Base-by-base conservation (phyloP, 2,888 invertebrate genomes). In the Meteorus cinctellus region DNA sequence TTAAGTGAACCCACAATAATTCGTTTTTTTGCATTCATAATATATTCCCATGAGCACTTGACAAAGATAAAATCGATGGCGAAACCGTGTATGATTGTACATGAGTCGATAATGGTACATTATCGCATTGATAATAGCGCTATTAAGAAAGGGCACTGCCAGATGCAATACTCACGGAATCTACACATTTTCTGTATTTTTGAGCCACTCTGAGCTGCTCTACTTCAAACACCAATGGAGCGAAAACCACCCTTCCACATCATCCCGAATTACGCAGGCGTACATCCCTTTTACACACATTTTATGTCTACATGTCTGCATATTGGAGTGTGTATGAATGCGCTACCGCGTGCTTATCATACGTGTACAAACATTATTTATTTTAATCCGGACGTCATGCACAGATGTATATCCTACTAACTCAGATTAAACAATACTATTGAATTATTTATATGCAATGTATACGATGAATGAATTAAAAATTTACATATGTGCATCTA, bases 111-210 rank as follows among this genome's bases (percentile, higher is more conserved):
- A 24, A 24, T 24, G 24, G 24, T 24, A 8, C 51, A 31, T 68
- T 48, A 29, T 55, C 31, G 31, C 29, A 68, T 34, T 51, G 19
- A 31, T 34, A 55, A 36, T 51, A 12, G 8, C 31, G 55, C 34
- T 31, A 41, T 66, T 4, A 6, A 10, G 66, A 66, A 41, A 19
- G 19, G 34, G 34, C 31, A 51, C 69, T 29, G 19, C 19, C 19
- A 31, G 34, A 69, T 69, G 55, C 34, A 55, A 59, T 19, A 59
- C 34, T 34, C 36, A 34, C 55, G 10, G 34, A 36, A 29, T 51
- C n/a, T 55, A 55, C 63, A 72, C 62, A 70, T 70, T 63, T 41
- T 72, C 71, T 63, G 16, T 63, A 63, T 48, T 41, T 5, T n/a
- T 12, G 5, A 65, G 65, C 24, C 4, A 34, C 36, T 19, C 63